Evolutionary conservation across 2,888 invertebrate species (phyloP), one percentile per base, ranked within the genome.

Genomic region (Spodoptera littoralis): DNA sequence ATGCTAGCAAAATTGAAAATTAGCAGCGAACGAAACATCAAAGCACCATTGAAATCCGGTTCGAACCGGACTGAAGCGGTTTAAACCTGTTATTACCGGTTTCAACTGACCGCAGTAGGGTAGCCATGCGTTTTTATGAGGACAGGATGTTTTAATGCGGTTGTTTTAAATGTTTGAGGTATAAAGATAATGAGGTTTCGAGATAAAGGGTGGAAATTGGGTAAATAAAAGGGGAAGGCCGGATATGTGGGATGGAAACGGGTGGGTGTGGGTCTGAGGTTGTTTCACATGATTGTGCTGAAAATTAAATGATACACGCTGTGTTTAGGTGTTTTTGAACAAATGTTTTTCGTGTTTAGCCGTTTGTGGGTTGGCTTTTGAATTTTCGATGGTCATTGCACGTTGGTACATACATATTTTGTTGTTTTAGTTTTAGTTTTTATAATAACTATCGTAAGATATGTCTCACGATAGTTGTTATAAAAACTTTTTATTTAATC

Each of bases 31-130:
- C 60, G 60, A 62, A 36, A 84, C 87, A 86, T 87, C 86, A 87
- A 88, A 86, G 87, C 72, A 71, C 75, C 71, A 78, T 80, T 78
- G 76, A 74, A 46, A 65, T 63, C 82, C 81, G 68, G 81, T 76
- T 72, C 61, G 46, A 65, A 69, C 69, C 73, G 83, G 82, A 73
- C 73, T 65, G 71, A 48, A 70, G 64, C 71, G 61, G 76, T 70
- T 65, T 53, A 53, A 65, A 77, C 82, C 76, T 80, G 85, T 87
- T 87, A 87, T 85, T 82, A 84, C 87, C 84, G 82, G 85, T 82
- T 86, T 74, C 66, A 69, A 81, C 88, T 87, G 60, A 74, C 78
- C 74, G 60, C 74, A 65, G 65, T 80, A 77, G 77, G 78, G 79
- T 77, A 82, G 66, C 83, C 81, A 82, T 80, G 70, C 67, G 76